A percentile compares a stretch with the other conserved stretches of the same genome.
Evolutionary conservation across 2,113 vertebrate species (phyloP).

Genomic region (Leptodactylus fuscus): DNA sequence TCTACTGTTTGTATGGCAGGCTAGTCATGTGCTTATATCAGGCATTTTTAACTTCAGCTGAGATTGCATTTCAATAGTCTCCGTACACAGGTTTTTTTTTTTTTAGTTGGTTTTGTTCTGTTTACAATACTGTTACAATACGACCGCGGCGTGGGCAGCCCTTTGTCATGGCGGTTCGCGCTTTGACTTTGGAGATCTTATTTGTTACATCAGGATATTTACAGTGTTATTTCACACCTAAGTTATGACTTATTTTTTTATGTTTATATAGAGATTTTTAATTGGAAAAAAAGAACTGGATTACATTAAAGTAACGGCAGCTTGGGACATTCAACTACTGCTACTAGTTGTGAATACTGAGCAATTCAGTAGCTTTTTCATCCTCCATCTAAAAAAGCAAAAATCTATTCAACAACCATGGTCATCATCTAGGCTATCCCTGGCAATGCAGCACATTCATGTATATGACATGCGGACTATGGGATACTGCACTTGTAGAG

Average conservation of each 20-base stretch:
- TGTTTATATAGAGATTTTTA: conserved; percentile 64
- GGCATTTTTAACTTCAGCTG: conserved; percentile 70
- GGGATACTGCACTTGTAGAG: conserved; percentile 74
- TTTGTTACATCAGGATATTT: conserved; percentile 70
- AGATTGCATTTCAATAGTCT: conserved; percentile 70
- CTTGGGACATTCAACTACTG: conserved; percentile 66
- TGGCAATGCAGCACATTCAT: conserved; percentile 72
- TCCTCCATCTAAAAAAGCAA: conserved; percentile 67
- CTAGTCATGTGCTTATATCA: conserved; percentile 71
- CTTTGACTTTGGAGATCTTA: conserved; percentile 73
- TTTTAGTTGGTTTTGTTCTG: conserved; percentile 71
- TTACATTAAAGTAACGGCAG: conserved; percentile 73
- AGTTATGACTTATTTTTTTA: conserved; percentile 70
- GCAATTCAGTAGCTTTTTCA: conserved; percentile 65
- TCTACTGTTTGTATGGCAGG: conserved; percentile 73
- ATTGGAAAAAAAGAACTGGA: conserved; percentile 76
- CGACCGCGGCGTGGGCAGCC: conserved; percentile 27
- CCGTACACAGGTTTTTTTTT: conserved; percentile 67
- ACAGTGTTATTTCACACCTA: conserved; percentile 84
- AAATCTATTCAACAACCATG: conserved; percentile 67
- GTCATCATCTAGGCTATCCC: conserved; percentile 68
- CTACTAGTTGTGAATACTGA: conserved; percentile 71
- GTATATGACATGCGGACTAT: conserved; percentile 64
- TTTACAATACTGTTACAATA: conserved; percentile 74
- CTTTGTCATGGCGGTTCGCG: not conserved